phyloP scores from a whole-genome alignment of 2,888 invertebrate genomes.

The Anorthoa munda region DNA sequence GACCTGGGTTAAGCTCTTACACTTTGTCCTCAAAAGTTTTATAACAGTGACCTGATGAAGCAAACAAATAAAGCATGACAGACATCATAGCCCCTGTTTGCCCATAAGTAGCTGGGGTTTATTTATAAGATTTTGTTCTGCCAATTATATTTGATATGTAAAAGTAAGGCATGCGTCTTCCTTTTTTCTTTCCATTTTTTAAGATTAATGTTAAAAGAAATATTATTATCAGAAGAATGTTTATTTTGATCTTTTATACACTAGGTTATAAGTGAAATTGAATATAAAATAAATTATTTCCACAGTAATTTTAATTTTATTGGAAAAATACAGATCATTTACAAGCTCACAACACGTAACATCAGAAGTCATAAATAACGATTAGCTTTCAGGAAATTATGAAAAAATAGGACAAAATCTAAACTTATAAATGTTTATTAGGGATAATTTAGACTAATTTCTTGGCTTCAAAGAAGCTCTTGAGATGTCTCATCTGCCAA shows the following conservation, averaged over 20 bases:
- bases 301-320: slow-evolving; percentile 75
- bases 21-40: not conserved
- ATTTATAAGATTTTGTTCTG: no score
- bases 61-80: not conserved
- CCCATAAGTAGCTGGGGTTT: no score
- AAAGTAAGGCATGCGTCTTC: not conserved
- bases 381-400: slow-evolving; percentile 60
- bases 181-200: not conserved
- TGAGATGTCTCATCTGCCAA: slow-evolving; percentile 99
- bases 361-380: slow-evolving; percentile 56
- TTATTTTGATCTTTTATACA: slow-evolving; percentile 15
- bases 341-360: slow-evolving; percentile 71
- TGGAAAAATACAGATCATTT: slow-evolving; percentile 83
- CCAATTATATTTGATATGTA: no score
- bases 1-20: no score
- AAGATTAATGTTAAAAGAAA: not conserved
- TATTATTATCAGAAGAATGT: not conserved
- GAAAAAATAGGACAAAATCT: slow-evolving; percentile 62
- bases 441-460: slow-evolving; percentile 95
- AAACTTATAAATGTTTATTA: slow-evolving; percentile 57
- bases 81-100: no score
- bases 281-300: slow-evolving; percentile 65
- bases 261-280: slow-evolving; percentile 31
- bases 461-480: slow-evolving; percentile 99
- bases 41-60: not conserved